These are phyloP conservation scores for Pangasius krempfi DNA, from an alignment of 2,797 vertebrate species.

Conservation along the genomic window DNA sequence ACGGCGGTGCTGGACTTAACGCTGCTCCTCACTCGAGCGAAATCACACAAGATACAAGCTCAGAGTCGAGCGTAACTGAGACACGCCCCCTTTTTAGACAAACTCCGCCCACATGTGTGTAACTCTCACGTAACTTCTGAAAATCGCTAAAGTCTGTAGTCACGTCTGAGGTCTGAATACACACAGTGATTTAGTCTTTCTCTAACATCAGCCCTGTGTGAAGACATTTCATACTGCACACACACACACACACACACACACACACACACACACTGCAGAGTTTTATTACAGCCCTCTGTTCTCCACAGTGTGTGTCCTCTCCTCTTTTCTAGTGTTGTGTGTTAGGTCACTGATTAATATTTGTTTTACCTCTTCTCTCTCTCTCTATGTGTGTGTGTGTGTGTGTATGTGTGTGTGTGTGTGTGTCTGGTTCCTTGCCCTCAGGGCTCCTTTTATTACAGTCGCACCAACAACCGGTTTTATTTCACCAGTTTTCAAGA, in stretches of 20 bases:
- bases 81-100: background rate
- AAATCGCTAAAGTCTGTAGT: background rate
- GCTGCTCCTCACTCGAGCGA: too few species aligned
- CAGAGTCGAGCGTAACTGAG: background rate
- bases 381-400: background rate
- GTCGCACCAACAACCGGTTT: background rate
- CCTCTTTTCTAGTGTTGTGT: constrained; percentile 64
- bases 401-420: background rate
- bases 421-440: background rate
- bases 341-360: constrained; percentile 76
- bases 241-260: constrained; percentile 36
- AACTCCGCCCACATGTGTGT: background rate
- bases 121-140: background rate
- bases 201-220: background rate
- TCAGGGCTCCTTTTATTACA: background rate
- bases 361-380: constrained; percentile 74
- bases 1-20: too few species aligned
- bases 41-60: background rate
- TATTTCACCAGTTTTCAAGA: too few species aligned
- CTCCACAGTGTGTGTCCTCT: constrained; percentile 47
- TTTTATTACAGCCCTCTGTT: constrained; percentile 21
- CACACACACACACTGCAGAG: constrained; percentile 16
- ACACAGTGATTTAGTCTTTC: background rate
- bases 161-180: background rate
- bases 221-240: background rate